Evolutionary conservation across 2,888 invertebrate genomes (phyloP), one percentile per base, ranked within the genome.

Genomic region (Luperina nickerlii): DNA sequence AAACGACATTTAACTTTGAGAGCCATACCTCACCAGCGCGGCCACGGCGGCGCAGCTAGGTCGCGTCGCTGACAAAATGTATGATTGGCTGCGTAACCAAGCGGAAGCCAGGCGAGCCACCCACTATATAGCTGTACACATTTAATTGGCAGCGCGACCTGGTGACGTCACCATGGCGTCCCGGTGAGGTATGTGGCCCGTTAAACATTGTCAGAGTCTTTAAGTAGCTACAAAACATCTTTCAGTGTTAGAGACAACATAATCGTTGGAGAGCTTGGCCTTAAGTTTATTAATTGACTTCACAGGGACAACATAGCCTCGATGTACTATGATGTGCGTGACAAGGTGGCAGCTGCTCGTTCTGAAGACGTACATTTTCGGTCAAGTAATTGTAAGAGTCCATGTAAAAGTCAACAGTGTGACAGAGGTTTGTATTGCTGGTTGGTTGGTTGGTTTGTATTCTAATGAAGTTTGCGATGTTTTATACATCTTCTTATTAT

Each of bases 261-360:
- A 69, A 11, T n/a, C 32, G 27, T 63, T 42, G 11, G 18, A 45
- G 5, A 48, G 5, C 24, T 54, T n/a, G 18, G 7, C n/a, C 20
- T 74, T 54, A 67, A 38, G 24, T 73, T 68, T 68, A 57, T 68
- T 42, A 27, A 78, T 84, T 79, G 11, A 76, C 73, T 75, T 84
- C 89, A 67, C 87, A 95, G 96, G 96, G 95, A 96, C 78, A 96
- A 96, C 76, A 86, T 96, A 48, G 74, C 92, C 15, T 93, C 95
- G 3, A 89, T 94, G 88, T 91, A 94, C 83, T 92, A 92, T 71
- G 76, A 90, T 13, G 90, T 92, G 60, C 90, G 82, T 62, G 82
- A 87, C 27, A 79, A 81, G 42, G 81, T 65, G 32, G 18, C 67
- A 65, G 71, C 60, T 13, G 73, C 48, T 24, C 68, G 60, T 38